Conservation (phyloP, 2,888 invertebrate species). For the Ennomos quercinarius region DNA sequence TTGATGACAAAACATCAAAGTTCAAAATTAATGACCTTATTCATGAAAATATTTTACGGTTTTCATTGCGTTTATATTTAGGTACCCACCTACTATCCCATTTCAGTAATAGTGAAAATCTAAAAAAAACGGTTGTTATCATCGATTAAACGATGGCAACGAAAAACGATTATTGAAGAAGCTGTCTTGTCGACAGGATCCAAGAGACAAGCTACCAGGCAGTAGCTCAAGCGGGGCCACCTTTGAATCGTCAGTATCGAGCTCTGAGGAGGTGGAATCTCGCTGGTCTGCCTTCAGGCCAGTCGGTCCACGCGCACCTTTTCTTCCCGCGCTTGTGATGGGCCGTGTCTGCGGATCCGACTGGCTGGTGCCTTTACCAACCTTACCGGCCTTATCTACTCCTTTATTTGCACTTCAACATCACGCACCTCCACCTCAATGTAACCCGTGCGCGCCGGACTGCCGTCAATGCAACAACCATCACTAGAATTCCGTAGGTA, state of each 20-base stretch:
- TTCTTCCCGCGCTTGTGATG: conserved; percentile 78
- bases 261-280: conserved; percentile 67
- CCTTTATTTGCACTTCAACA: conserved; percentile 76
- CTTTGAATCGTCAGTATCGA: conserved; percentile 70
- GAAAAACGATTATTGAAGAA: no score
- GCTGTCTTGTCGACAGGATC: conserved; percentile 51
- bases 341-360: conserved; percentile 82
- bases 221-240: conserved; percentile 47
- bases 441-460: conserved; percentile 76
- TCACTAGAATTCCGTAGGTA: conserved; percentile 46
- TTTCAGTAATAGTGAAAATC: no score
- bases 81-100: no score
- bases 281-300: conserved; percentile 82
- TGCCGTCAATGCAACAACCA: conserved; percentile 79
- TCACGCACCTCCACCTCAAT: conserved; percentile 60
- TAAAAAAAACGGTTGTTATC: no score
- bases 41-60: no score
- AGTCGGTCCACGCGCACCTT: conserved; percentile 76
- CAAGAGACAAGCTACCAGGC: conserved; percentile 64
- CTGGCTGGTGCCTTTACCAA: conserved; percentile 79
- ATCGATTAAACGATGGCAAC: no score
- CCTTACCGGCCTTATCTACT: conserved; percentile 70
- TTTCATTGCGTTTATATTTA: no score
- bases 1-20: no score
- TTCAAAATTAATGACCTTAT: no score